Evolutionary conservation across 2,888 invertebrate species (phyloP).

Genomic region (Arctia plantaginis): DNA sequence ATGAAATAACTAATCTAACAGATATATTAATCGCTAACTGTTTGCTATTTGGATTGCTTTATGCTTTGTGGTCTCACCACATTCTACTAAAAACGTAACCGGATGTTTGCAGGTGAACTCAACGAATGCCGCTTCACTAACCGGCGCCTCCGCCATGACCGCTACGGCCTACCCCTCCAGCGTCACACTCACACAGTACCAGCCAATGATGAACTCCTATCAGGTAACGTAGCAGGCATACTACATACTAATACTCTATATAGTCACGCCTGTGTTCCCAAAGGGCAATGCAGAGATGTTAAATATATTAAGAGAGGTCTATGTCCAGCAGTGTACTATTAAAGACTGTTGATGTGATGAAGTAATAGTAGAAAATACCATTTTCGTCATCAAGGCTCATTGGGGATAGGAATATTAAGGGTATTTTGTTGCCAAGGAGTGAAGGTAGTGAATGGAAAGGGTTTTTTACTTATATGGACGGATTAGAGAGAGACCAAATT

Average conservation of each 20-base stretch:
- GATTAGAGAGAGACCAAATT: neutral
- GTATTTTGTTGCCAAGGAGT: neutral
- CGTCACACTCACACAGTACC: slow-evolving; percentile 80
- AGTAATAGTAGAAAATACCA: too few relatives aligned
- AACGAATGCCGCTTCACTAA: slow-evolving; percentile 74
- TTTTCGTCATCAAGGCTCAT: too few relatives aligned
- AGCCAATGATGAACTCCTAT: slow-evolving; percentile 80
- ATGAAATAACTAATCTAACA: neutral
- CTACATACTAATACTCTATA: neutral
- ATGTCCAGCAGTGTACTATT: too few relatives aligned
- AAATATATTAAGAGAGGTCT: too few relatives aligned
- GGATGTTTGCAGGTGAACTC: slow-evolving; percentile 73
- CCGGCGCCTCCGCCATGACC: slow-evolving; percentile 70
- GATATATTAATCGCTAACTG: neutral
- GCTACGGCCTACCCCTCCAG: slow-evolving; percentile 81
- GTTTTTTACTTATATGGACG: neutral
- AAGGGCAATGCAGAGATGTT: neutral
- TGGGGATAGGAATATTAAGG: neutral
- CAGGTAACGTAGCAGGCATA: slow-evolving; percentile 67
- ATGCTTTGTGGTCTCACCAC: neutral
- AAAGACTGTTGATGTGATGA: too few relatives aligned
- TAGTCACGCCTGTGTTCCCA: neutral
- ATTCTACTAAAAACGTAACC: neutral
- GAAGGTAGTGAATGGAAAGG: neutral
- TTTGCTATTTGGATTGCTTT: neutral